Conservation (phyloP, 92 coral and sea anemone species). For the Blastomussa wellsi region DNA sequence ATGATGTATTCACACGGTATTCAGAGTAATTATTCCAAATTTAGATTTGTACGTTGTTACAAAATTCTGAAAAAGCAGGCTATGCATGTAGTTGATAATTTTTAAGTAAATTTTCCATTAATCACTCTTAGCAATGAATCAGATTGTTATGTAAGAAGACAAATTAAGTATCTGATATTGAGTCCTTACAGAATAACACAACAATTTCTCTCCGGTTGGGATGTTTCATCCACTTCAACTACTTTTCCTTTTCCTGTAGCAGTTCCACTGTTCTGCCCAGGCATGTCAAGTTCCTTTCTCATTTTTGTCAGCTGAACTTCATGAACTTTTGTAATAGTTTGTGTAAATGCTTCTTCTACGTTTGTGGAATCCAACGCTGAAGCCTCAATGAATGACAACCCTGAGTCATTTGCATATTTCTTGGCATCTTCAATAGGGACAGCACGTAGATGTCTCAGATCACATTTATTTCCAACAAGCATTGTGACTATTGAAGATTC, state of each 20-base stretch:
- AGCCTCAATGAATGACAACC: conserved; percentile 90
- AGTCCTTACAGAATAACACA: conserved; percentile 18
- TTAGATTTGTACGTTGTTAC: neutral
- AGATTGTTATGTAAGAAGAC: neutral
- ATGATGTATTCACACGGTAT: no score
- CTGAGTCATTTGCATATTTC: conserved; percentile 78
- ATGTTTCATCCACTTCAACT: conserved; percentile 60
- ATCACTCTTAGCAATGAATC: neutral
- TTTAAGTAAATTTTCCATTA: neutral
- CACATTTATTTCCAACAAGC: conserved; percentile 98
- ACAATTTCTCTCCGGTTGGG: conserved; percentile 22
- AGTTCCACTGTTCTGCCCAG: conserved; percentile 50
- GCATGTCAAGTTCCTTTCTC: conserved; percentile 86
- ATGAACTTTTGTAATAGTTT: conserved; percentile 91
- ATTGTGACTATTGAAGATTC: conserved; percentile 92
- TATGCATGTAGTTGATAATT: neutral
- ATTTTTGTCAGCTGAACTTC: conserved; percentile 93
- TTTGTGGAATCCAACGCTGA: conserved; percentile 97
- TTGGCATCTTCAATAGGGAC: conserved; percentile 87
- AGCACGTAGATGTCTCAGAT: conserved; percentile 94
- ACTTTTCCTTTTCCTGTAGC: conserved; percentile 54
- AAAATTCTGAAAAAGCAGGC: neutral
- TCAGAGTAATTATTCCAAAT: neutral
- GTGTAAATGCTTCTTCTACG: conserved; percentile 96
- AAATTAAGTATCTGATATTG: neutral